phyloP scores from a whole-genome alignment of 2,113 vertebrate genomes.

The Porphyrio hochstetteri region DNA sequence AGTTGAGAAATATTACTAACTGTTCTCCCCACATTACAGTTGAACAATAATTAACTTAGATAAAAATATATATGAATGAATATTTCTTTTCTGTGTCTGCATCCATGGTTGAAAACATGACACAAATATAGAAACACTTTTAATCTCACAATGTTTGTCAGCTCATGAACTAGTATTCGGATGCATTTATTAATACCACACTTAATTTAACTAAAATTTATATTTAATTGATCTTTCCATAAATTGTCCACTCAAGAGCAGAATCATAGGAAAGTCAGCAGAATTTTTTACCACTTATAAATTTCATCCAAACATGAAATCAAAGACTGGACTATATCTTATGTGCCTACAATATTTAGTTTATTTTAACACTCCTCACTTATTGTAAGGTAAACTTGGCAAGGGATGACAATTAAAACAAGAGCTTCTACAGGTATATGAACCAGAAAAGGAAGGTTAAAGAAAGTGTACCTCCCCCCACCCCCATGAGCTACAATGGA shows the following conservation, averaged over 20 bases:
- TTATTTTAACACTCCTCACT: neutral
- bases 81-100: neutral
- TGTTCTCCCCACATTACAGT: fast-evolving
- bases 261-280: neutral
- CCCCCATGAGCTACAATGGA: too few species aligned
- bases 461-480: too few species aligned
- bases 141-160: neutral
- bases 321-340: neutral
- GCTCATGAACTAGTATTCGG: neutral
- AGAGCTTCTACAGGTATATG: too few species aligned
- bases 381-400: neutral
- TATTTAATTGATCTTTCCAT: neutral
- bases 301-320: neutral
- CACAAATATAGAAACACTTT: neutral
- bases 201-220: neutral
- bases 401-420: too few species aligned
- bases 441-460: too few species aligned
- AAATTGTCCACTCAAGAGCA: neutral
- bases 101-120: neutral
- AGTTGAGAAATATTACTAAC: neutral
- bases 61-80: neutral
- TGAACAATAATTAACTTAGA: neutral
- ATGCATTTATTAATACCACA: neutral
- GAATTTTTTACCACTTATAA: neutral
- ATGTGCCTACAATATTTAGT: neutral